phyloP scores from a whole-genome alignment of 2,113 vertebrate species.

The Excalfactoria chinensis region DNA sequence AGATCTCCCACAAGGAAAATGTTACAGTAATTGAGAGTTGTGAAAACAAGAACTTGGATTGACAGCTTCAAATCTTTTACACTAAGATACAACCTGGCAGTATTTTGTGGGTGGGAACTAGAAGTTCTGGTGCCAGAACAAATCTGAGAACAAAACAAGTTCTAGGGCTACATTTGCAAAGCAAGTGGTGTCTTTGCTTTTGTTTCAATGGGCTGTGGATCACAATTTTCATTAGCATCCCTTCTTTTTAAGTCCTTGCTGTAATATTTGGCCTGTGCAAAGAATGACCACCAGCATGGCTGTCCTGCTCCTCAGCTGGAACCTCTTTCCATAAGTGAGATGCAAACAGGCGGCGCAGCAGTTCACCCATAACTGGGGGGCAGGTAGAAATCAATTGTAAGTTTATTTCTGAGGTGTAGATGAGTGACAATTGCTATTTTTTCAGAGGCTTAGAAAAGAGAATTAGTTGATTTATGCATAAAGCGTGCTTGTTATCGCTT shows the following conservation, averaged over 20 bases:
- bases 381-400: not conserved
- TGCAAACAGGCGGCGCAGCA: not conserved
- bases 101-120: constrained; percentile 1
- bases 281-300: not conserved
- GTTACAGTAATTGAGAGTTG: not conserved
- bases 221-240: not conserved
- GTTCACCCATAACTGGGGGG: not conserved
- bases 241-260: not conserved
- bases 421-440: not conserved
- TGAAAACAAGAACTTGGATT: constrained; percentile 8
- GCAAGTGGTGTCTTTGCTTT: not conserved
- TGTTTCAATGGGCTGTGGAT: not conserved
- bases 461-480: constrained; percentile 25
- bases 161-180: not conserved
- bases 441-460: not conserved
- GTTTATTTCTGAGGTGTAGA: not conserved
- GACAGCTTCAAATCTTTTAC: not conserved
- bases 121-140: not conserved
- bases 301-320: not conserved
- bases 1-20: not conserved
- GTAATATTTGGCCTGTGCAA: not conserved
- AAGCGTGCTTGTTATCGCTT: constrained; percentile 26
- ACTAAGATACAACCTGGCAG: not conserved
- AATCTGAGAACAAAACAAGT: not conserved
- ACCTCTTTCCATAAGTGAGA: not conserved